Evolutionary conservation across 1,140 invertebrate genomes (phyloP), one percentile per base, ranked within the genome.

Genomic region (Oreohelix idahoensis): DNA sequence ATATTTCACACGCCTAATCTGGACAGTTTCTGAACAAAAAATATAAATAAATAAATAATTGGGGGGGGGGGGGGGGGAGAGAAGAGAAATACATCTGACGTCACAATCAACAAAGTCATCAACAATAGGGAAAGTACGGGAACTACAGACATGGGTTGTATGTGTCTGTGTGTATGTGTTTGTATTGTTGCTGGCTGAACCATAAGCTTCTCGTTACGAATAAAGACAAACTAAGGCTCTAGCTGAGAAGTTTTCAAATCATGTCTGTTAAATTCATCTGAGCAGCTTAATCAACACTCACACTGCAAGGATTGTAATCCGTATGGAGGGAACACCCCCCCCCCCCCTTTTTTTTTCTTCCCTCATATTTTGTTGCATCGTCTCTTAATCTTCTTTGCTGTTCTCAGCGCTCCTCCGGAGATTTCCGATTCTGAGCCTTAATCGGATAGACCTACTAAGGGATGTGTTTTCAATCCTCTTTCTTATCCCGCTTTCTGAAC

Each of bases 381-480:
- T 4, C 42, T 17, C 45, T 53, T 77, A 77, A 77, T 77, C 75
- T 51, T n/a, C 49, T 77, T 53, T 77, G 17, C 39, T 32, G 75
- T 29, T 51, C 75, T 77, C n/a, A 51, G 75, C 42, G 29, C 71
- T 42, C 49, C 75, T 77, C 75, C 23, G 75, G 75, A 53, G 75
- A 77, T 77, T 77, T 77, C 49, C 39, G 75, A 49, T 51, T 32
- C 53, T 49, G 10, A 77, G 75, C 42, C 45, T 4, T 77, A 77
- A 77, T 77, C 75, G 75, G 75, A 77, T 77, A 53, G 42, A 36
- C 75, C 75, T 77, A 77, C 49, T 51, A 77, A 35, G 32, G 32
- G 49, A 53, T 45, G 75, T 51, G 32, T 20, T 11, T 13, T 45
- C 32, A 35, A 77, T 77, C 75, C 75, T 38, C 45, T 51, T 53